Conservation (phyloP, 2,888 invertebrate genomes). For the Rosalia funebris region DNA sequence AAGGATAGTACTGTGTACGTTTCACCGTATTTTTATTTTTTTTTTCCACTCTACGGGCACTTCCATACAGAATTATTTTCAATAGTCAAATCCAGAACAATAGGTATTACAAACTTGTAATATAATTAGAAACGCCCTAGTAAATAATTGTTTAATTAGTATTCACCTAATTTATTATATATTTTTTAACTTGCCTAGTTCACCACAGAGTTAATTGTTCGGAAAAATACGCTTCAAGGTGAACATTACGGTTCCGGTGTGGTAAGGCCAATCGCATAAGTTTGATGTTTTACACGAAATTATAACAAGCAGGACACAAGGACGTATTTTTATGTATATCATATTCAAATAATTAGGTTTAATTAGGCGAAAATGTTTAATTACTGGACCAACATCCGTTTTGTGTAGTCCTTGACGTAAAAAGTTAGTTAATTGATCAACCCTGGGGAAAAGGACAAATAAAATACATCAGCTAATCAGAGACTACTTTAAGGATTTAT, state of each 20-base stretch:
- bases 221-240: constrained; percentile 8
- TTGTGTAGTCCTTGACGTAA: too few species aligned
- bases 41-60: too few species aligned
- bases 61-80: too few species aligned
- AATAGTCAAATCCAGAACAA: too few species aligned
- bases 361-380: constrained; percentile 2
- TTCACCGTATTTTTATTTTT: too few species aligned
- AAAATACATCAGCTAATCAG: too few species aligned
- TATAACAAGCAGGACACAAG: constrained; percentile 1
- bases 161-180: background rate
- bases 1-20: too few species aligned
- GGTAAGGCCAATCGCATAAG: constrained; percentile 1
- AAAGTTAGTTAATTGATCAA: too few species aligned
- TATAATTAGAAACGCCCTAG: background rate
- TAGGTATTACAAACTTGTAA: background rate
- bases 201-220: background rate
- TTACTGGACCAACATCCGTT: too few species aligned
- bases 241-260: constrained; percentile 1
- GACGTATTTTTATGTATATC: constrained; percentile 8
- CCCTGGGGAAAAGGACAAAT: too few species aligned
- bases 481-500: too few species aligned
- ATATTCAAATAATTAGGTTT: constrained; percentile 5
- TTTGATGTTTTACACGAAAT: background rate
- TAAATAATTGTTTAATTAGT: background rate
- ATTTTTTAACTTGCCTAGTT: background rate